phyloP scores from a whole-genome alignment of 2,113 vertebrate species.

The Ptilorrhoa leucosticta region DNA sequence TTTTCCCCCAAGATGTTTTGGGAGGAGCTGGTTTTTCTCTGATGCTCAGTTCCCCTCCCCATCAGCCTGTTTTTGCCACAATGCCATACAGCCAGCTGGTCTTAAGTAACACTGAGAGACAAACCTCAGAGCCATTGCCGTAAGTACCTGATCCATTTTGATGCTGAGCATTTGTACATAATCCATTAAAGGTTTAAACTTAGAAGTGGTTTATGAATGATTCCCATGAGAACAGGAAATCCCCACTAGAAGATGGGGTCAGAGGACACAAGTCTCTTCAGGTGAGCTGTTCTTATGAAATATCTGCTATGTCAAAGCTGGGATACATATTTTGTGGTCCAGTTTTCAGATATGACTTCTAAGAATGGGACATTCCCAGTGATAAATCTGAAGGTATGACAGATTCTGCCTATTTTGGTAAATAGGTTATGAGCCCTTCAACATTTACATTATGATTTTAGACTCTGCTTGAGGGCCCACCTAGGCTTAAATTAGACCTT shows the following conservation, averaged over 20 bases:
- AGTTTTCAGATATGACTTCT: neutral
- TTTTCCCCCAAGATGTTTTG: neutral
- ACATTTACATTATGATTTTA: neutral
- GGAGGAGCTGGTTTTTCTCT: neutral
- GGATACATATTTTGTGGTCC: neutral
- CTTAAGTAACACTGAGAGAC: neutral
- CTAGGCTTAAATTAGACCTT: neutral
- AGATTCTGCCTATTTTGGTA: neutral
- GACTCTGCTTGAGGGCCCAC: neutral
- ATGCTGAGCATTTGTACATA: neutral
- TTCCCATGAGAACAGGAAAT: neutral
- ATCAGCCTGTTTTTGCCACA: neutral
- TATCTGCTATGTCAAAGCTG: neutral
- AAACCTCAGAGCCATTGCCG: neutral
- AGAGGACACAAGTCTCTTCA: neutral
- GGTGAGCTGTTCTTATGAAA: neutral
- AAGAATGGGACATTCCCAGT: neutral
- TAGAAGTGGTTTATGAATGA: neutral
- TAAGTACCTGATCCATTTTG: neutral
- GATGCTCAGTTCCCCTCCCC: rapidly evolving
- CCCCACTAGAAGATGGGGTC: neutral
- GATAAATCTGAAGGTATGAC: neutral
- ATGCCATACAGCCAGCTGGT: neutral
- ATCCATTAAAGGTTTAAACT: neutral
- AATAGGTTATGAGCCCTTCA: neutral